Evolutionary conservation across 2,888 invertebrate genomes (phyloP).

Genomic region (Helleia helle): DNA sequence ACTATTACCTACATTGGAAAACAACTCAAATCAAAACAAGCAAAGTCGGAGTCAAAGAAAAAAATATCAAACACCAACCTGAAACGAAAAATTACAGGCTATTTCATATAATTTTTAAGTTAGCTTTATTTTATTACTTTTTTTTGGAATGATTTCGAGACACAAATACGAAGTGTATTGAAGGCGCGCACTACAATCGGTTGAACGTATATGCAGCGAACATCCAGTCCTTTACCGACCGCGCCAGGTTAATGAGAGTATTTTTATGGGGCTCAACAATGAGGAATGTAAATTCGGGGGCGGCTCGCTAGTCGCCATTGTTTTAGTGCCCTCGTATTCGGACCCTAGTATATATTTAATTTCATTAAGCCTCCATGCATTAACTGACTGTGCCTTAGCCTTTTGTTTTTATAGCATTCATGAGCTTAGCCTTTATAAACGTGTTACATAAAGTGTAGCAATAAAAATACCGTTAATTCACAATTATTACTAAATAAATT

Average conservation of each 20-base stretch:
- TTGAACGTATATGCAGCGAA: not conserved
- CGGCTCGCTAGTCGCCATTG: slow-evolving; percentile 56
- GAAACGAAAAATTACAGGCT: too few species aligned
- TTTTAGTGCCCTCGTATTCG: slow-evolving; percentile 55
- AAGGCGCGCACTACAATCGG: not conserved
- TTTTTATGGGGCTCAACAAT: slow-evolving; percentile 69
- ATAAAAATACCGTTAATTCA: too few species aligned
- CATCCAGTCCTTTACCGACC: slow-evolving; percentile 36
- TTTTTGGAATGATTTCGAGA: too few species aligned
- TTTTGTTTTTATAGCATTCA: slow-evolving; percentile 27
- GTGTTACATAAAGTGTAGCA: too few species aligned
- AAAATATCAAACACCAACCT: too few species aligned
- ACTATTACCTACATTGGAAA: too few species aligned
- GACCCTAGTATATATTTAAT: slow-evolving; percentile 53
- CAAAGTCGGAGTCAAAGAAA: too few species aligned
- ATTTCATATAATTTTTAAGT: too few species aligned
- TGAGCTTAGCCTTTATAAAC: slow-evolving; percentile 30
- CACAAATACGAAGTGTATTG: too few species aligned
- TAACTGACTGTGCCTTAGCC: slow-evolving; percentile 13
- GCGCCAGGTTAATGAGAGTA: slow-evolving; percentile 68
- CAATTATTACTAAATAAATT: too few species aligned
- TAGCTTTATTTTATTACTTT: too few species aligned
- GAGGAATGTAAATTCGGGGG: slow-evolving; percentile 71
- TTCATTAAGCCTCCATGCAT: slow-evolving; percentile 51
- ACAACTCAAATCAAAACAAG: too few species aligned